Evolutionary conservation across 2,113 vertebrate genomes (phyloP).

Genomic region (Ptilorrhoa leucosticta): DNA sequence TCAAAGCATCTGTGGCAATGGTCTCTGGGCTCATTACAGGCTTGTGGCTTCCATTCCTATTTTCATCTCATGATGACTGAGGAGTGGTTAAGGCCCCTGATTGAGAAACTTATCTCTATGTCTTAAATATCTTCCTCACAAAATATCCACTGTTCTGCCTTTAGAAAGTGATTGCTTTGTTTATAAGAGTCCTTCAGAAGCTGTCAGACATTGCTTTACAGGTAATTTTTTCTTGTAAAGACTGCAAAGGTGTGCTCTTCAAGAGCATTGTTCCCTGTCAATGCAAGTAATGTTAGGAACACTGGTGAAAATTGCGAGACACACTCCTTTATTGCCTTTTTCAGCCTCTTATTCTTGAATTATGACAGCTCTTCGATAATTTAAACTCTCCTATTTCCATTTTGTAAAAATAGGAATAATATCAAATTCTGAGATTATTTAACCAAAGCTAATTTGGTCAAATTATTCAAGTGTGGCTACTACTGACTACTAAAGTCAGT

Average conservation of each 20-base stretch:
- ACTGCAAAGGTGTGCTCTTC: not conserved
- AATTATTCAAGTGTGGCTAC: not conserved
- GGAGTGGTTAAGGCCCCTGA: not conserved
- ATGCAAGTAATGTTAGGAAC: not conserved
- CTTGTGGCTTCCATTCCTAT: not conserved
- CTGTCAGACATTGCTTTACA: not conserved
- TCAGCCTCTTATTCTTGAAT: not conserved
- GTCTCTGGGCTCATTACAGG: rapidly evolving
- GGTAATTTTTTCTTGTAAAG: not conserved
- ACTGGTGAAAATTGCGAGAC: not conserved
- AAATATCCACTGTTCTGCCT: not conserved
- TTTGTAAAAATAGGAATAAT: not conserved
- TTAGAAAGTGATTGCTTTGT: not conserved
- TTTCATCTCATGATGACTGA: not conserved
- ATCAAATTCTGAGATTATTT: not conserved
- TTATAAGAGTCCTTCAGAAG: not conserved
- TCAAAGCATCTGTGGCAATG: not conserved
- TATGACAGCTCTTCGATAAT: not conserved
- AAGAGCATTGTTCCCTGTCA: not conserved
- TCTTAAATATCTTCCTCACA: not conserved
- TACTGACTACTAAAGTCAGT: not conserved
- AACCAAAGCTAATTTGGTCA: not conserved
- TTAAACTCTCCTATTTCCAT: not conserved
- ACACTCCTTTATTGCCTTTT: not conserved
- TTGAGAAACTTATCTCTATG: not conserved